Percentiles rank a stretch among this genome's conserved stretches.
phyloP scores from a whole-genome alignment of 2,888 invertebrate species.

The Boloria euphrosyne region DNA sequence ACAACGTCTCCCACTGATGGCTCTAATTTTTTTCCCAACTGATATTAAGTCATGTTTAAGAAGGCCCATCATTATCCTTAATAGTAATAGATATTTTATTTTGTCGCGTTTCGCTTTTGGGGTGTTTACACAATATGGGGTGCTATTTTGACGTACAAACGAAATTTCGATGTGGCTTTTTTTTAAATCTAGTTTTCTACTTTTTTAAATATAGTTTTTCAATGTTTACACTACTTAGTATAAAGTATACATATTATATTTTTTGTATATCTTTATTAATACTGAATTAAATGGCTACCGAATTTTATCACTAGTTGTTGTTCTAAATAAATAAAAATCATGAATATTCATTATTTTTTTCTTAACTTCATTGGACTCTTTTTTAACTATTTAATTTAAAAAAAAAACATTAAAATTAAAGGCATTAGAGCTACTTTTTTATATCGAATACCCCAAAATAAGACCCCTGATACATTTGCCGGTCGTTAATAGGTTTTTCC shows the following conservation, averaged over 20 bases:
- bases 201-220: neutral
- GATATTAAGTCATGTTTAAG: constrained; percentile 84
- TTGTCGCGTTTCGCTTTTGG: constrained; percentile 74
- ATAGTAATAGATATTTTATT: constrained; percentile 84
- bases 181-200: neutral
- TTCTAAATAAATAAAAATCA: no score
- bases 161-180: neutral
- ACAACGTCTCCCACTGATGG: constrained; percentile 64
- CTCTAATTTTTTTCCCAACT: constrained; percentile 78
- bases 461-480: constrained; percentile 71
- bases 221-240: no score
- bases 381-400: no score
- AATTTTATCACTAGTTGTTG: no score
- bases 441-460: constrained; percentile 46
- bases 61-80: constrained; percentile 80
- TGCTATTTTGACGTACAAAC: constrained; percentile 47
- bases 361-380: no score
- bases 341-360: no score
- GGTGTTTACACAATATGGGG: constrained; percentile 71
- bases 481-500: constrained; percentile 80
- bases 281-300: no score
- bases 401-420: no score
- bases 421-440: neutral
- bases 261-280: no score
- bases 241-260: no score